These are phyloP conservation scores for Nothocercus nigrocapillus DNA, from an alignment of 2,113 vertebrate species.

Conservation along the genomic window DNA sequence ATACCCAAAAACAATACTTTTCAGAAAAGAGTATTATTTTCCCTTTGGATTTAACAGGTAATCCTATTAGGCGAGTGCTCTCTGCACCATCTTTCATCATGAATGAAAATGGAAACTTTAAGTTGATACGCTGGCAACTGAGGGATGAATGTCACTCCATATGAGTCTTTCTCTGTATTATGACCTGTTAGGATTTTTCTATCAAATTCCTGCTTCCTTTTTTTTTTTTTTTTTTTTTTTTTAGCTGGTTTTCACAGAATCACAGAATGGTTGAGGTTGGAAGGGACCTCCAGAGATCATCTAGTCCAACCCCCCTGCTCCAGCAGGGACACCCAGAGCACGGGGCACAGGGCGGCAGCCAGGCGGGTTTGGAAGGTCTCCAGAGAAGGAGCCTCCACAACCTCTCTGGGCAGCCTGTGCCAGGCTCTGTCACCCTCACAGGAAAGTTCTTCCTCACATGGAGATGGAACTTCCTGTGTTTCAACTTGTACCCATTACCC, in stretches of 20 bases:
- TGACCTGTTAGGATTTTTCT: neutral
- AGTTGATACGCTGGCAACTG: neutral
- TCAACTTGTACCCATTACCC: too few species aligned
- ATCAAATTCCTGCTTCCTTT: neutral
- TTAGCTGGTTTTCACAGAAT: neutral
- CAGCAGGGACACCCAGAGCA: too few species aligned
- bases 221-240: rapidly evolving
- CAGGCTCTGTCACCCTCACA: too few species aligned
- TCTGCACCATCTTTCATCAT: neutral
- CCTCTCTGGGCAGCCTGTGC: too few species aligned
- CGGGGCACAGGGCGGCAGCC: too few species aligned
- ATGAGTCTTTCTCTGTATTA: neutral
- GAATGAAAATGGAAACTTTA: neutral
- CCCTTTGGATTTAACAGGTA: neutral
- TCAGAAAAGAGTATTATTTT: neutral
- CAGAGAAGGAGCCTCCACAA: too few species aligned
- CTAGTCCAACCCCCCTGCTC: too few species aligned
- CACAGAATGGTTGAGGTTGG: too few species aligned
- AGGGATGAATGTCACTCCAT: neutral
- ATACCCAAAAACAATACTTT: neutral
- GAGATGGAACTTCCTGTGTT: too few species aligned
- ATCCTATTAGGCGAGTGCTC: neutral
- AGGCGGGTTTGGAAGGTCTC: too few species aligned
- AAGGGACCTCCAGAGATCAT: too few species aligned
- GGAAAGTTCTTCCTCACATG: too few species aligned